phyloP scores from a whole-genome alignment of 2,797 vertebrate genomes.

The Peromyscus aztecus region DNA sequence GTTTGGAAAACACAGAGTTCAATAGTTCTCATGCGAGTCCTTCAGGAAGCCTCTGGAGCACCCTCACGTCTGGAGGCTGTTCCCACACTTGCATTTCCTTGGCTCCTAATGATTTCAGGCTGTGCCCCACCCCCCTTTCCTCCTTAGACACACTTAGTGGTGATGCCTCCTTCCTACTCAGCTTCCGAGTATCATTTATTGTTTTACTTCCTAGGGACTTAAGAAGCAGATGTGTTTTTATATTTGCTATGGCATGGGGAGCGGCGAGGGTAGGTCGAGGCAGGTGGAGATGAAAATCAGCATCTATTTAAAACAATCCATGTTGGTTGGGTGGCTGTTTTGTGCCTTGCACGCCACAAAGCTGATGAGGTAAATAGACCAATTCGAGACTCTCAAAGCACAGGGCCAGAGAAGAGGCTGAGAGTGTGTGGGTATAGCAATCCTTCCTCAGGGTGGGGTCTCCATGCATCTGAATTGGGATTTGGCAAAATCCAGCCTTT shows the following conservation, averaged over 20 bases:
- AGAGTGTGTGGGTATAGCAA: background rate
- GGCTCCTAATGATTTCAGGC: background rate
- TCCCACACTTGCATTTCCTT: slow-evolving; percentile 41
- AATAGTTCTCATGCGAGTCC: slow-evolving; percentile 33
- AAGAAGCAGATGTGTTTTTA: background rate
- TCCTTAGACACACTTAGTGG: background rate
- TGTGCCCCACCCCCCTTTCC: background rate
- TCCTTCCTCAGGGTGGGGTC: background rate
- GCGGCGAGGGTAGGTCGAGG: too few relatives aligned
- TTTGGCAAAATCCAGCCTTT: accelerated
- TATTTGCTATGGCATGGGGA: background rate
- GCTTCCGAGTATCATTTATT: background rate
- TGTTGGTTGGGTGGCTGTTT: background rate
- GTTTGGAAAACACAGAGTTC: slow-evolving; percentile 58
- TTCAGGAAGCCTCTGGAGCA: slow-evolving; percentile 57
- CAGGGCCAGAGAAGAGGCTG: background rate
- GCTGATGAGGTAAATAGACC: background rate
- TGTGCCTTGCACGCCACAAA: background rate
- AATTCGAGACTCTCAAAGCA: background rate
- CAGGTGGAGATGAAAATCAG: background rate
- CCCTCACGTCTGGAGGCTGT: background rate
- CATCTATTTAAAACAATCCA: background rate
- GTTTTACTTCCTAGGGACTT: background rate
- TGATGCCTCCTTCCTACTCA: background rate
- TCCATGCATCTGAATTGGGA: background rate